These are phyloP conservation scores for Corvus cornix DNA, from an alignment of 2,113 vertebrate genomes.

Conservation along the genomic window DNA sequence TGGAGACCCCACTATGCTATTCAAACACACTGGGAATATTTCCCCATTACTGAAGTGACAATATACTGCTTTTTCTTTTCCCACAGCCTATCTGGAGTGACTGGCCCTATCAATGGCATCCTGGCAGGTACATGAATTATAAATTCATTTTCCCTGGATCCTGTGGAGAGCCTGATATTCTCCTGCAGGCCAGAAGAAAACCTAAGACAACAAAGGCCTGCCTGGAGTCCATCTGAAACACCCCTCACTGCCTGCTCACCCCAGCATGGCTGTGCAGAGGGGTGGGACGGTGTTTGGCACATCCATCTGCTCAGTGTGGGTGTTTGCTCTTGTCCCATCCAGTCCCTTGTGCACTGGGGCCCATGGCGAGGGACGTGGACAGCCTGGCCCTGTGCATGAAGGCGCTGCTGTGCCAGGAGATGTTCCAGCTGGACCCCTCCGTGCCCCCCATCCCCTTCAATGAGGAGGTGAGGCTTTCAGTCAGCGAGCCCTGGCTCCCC, in stretches of 20 bases:
- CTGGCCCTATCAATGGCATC: not conserved
- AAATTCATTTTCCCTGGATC: not conserved
- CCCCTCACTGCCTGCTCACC: not conserved
- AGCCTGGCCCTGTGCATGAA: constrained; percentile 87
- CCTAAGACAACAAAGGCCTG: not conserved
- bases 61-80: not conserved
- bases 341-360: constrained; percentile 76
- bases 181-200: not conserved
- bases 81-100: constrained; percentile 23
- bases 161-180: not conserved
- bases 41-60: not conserved
- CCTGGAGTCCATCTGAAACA: not conserved
- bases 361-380: constrained; percentile 86
- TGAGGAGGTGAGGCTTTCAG: constrained; percentile 67
- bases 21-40: not conserved
- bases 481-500: not conserved
- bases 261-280: rapidly evolving
- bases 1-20: not conserved
- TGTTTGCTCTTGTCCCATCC: not conserved
- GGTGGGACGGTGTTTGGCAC: not conserved
- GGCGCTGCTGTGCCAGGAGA: constrained; percentile 85
- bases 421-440: constrained; percentile 88
- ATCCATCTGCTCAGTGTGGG: rapidly evolving
- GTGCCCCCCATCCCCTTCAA: constrained; percentile 88
- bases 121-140: constrained; percentile 18